phyloP scores from a whole-genome alignment of 2,888 invertebrate genomes.

The Agonopterix arenella region DNA sequence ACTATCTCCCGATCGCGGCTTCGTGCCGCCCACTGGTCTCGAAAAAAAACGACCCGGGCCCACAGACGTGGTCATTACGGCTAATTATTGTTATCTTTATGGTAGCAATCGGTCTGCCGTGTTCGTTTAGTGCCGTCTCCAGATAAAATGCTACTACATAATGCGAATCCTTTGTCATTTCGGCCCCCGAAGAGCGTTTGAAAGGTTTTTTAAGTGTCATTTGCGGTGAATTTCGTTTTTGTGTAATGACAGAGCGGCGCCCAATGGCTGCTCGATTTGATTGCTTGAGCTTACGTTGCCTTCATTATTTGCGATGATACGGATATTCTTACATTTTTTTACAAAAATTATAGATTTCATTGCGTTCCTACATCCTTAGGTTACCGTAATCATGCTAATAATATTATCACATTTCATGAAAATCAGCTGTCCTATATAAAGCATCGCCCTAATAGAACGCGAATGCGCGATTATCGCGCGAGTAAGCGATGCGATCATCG shows the following conservation, averaged over 20 bases:
- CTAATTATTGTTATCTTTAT: conserved; percentile 76
- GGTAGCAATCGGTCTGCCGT: conserved; percentile 66
- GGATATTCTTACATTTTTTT: conserved; percentile 49
- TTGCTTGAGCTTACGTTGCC: conserved; percentile 34
- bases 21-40: conserved; percentile 62
- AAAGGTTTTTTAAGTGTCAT: conserved; percentile 33
- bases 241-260: conserved; percentile 58
- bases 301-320: conserved; percentile 72
- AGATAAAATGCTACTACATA: conserved; percentile 55
- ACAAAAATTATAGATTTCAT: conserved; percentile 30
- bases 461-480: too few species aligned
- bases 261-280: conserved; percentile 37
- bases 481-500: too few species aligned
- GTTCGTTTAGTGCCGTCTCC: conserved; percentile 48
- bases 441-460: too few species aligned
- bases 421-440: too few species aligned
- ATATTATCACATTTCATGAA: not conserved
- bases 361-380: conserved; percentile 16
- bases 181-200: conserved; percentile 33
- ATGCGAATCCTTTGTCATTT: conserved; percentile 60
- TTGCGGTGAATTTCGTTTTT: conserved; percentile 37
- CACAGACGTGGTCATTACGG: conserved; percentile 63
- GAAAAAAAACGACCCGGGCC: conserved; percentile 44
- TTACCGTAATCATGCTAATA: conserved; percentile 18
- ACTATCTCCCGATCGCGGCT: conserved; percentile 62